These are phyloP conservation scores for Microcebus tavaratra DNA, from an alignment of 2,113 vertebrate genomes.

Conservation along the genomic window DNA sequence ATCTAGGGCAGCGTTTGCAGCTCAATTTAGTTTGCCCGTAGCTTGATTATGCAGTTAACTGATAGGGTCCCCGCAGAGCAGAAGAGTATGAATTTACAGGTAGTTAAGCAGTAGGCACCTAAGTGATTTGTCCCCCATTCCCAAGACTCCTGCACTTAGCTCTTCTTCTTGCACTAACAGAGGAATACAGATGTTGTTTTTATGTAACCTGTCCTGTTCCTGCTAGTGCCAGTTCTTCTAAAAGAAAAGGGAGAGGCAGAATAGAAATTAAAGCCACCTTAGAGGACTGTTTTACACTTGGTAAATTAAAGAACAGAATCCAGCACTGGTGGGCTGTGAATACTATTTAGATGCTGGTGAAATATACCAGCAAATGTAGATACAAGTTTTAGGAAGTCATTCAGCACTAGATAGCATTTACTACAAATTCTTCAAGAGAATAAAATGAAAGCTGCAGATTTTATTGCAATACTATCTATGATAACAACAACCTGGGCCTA, in stretches of 20 bases:
- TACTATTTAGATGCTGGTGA: background rate
- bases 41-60: constrained; percentile 4
- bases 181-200: constrained; percentile 15
- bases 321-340: too few species aligned
- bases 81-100: background rate
- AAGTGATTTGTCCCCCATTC: background rate
- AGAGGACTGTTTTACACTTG: background rate
- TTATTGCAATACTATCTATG: background rate
- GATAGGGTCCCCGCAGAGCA: background rate
- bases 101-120: background rate
- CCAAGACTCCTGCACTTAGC: background rate
- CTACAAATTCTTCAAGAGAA: background rate
- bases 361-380: background rate
- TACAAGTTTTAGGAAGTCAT: background rate
- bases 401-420: background rate
- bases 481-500: background rate
- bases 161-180: background rate
- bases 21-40: background rate
- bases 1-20: background rate
- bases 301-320: background rate
- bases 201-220: background rate
- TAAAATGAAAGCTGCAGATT: background rate
- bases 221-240: background rate
- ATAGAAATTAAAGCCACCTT: background rate
- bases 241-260: background rate